phyloP scores from a whole-genome alignment of 2,888 invertebrate genomes.

The Pyrochroa serraticornis region DNA sequence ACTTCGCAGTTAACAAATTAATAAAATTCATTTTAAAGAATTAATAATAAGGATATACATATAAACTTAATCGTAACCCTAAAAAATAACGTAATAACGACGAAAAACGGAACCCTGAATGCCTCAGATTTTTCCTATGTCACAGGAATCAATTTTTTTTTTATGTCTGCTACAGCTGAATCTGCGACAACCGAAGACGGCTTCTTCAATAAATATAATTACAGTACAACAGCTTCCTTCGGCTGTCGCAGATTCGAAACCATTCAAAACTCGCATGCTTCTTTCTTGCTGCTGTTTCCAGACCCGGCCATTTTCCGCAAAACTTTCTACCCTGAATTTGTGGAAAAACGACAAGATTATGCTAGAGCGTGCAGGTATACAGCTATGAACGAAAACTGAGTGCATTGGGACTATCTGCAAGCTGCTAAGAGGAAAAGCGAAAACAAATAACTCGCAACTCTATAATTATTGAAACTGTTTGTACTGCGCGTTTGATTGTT shows the following conservation, averaged over 20 bases:
- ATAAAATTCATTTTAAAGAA: conserved; percentile 24
- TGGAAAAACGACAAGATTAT: neutral
- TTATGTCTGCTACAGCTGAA: conserved; percentile 12
- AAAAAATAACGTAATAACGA: conserved; percentile 34
- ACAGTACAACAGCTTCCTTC: conserved; percentile 15
- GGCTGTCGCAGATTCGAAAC: neutral
- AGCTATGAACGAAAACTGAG: conserved; percentile 22
- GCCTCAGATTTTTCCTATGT: conserved; percentile 41
- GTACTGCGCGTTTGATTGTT: conserved; percentile 27
- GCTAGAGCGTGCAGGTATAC: neutral
- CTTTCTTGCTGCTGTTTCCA: conserved; percentile 1
- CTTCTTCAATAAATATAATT: conserved; percentile 30
- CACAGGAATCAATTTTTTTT: conserved; percentile 14
- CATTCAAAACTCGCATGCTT: conserved; percentile 1
- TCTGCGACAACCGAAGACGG: conserved; percentile 11
- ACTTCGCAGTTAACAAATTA: conserved; percentile 28
- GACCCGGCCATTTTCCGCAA: too few species aligned
- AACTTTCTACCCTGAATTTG: neutral
- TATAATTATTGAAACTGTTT: conserved; percentile 5
- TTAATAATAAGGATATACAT: conserved; percentile 33
- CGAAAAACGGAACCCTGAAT: conserved; percentile 48
- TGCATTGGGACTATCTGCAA: conserved; percentile 22
- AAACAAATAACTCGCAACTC: conserved; percentile 10
- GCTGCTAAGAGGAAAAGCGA: conserved; percentile 11
- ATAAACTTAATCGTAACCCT: conserved; percentile 37